Conservation (phyloP, 2,888 invertebrate species). For the Plagiodera versicolora region DNA sequence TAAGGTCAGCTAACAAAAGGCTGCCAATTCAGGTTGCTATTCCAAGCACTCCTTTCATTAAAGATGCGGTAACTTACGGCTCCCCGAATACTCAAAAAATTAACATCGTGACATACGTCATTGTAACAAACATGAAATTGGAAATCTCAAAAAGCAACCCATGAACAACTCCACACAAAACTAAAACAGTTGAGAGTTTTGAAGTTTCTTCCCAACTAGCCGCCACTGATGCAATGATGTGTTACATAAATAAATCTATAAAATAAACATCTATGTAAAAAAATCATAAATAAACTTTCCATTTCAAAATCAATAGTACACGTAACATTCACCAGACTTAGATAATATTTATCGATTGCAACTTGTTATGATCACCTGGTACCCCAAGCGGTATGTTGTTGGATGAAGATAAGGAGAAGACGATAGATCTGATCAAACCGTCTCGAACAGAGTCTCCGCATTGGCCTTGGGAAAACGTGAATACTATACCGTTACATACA, state of each 20-base stretch:
- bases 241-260: background rate
- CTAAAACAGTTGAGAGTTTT: no score
- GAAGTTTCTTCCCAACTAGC: background rate
- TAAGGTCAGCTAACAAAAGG: no score
- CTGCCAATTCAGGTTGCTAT: no score
- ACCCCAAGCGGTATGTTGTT: constrained; percentile 36
- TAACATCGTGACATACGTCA: no score
- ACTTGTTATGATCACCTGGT: constrained; percentile 41
- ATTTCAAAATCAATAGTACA: background rate
- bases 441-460: constrained; percentile 72
- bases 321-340: constrained; percentile 22
- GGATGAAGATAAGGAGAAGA: constrained; percentile 63
- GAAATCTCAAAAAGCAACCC: no score
- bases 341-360: constrained; percentile 36
- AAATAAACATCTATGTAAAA: constrained; percentile 8
- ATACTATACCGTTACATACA: constrained; percentile 70
- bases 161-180: no score
- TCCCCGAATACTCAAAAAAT: no score
- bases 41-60: no score
- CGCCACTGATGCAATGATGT: background rate
- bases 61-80: no score
- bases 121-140: no score
- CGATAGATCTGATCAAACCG: constrained; percentile 76
- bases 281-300: constrained; percentile 5
- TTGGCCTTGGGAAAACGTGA: constrained; percentile 75